phyloP scores from a whole-genome alignment of 2,888 invertebrate genomes.

The Amphipoea lucens region DNA sequence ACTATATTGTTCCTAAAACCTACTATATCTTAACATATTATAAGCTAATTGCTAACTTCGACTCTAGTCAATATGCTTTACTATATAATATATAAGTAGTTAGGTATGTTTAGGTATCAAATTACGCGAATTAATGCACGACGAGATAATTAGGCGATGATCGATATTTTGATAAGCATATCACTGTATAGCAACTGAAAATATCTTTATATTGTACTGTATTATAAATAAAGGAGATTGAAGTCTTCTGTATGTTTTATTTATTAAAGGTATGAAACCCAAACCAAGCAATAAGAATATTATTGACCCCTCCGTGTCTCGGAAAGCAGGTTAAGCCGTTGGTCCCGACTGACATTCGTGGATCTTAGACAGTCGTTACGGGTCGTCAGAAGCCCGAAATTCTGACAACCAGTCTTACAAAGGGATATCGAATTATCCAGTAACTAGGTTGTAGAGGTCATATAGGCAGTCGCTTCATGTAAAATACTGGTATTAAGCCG shows the following conservation, averaged over 20 bases:
- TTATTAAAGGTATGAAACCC: background rate
- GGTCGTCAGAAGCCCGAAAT: too few species aligned
- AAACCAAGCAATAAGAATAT: too few species aligned
- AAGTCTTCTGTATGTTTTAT: constrained; percentile 22
- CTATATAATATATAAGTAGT: constrained; percentile 51
- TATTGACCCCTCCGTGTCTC: too few species aligned
- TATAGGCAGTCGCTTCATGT: too few species aligned
- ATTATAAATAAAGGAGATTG: constrained; percentile 62
- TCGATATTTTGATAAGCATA: constrained; percentile 45
- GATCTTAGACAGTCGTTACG: too few species aligned
- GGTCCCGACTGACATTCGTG: too few species aligned
- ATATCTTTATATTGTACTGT: constrained; percentile 51
- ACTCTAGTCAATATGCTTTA: constrained; percentile 53
- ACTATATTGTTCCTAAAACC: constrained; percentile 32
- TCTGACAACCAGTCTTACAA: too few species aligned
- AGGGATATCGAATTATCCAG: too few species aligned
- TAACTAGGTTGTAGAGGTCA: too few species aligned
- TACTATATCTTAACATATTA: background rate
- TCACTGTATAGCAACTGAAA: constrained; percentile 35
- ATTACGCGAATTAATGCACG: constrained; percentile 71
- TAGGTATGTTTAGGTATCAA: constrained; percentile 61
- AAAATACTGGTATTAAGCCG: too few species aligned
- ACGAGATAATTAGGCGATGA: constrained; percentile 58
- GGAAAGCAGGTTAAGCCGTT: too few species aligned
- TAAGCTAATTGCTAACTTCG: background rate